Evolutionary conservation across 2,113 vertebrate genomes (phyloP), one percentile per base, ranked within the genome.

Genomic region (Gymnogyps californianus): DNA sequence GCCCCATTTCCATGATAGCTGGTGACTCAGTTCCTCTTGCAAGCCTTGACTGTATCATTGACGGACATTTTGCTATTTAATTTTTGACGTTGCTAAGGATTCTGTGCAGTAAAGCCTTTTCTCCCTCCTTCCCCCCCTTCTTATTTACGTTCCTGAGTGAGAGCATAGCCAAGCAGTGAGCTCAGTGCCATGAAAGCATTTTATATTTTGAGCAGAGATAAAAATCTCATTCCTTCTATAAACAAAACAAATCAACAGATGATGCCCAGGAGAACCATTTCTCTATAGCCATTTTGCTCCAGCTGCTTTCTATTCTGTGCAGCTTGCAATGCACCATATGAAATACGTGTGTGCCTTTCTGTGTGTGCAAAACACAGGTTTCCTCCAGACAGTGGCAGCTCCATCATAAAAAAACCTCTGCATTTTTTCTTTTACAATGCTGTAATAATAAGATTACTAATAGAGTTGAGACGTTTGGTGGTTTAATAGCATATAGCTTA

Each of bases 161-260:
- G 52, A 95, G 42, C 80, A 61, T 58, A 95, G 78, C 74, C 69
- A 61, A 97, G 74, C 83, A 94, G 90, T 93, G 87, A 96, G 85
- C 83, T 91, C 89, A 92, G 96, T 96, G 91, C 87, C 93, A 94
- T 96, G 94, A 93, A 93, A 96, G 90, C 96, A 77, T 96, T 97
- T 96, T 96, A 96, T 97, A 95, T 96, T 96, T 97, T 93, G 96
- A 97, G 75, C 66, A 90, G 94, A 97, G 96, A 97, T 97, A 97
- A 97, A 97, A 96, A 96, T 96, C 96, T 96, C 89, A 82, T 97
- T 97, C 94, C 86, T 94, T 97, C 94, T 96, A 97, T 96, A 97
- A 98, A 96, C 96, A 97, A 97, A 97, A 96, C 96, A 97, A 97
- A 97, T 98, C 96, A 97, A 97, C 95, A 97, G 93, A 97, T 94